phyloP scores from a whole-genome alignment of 2,113 vertebrate species.

The Charina bottae region DNA sequence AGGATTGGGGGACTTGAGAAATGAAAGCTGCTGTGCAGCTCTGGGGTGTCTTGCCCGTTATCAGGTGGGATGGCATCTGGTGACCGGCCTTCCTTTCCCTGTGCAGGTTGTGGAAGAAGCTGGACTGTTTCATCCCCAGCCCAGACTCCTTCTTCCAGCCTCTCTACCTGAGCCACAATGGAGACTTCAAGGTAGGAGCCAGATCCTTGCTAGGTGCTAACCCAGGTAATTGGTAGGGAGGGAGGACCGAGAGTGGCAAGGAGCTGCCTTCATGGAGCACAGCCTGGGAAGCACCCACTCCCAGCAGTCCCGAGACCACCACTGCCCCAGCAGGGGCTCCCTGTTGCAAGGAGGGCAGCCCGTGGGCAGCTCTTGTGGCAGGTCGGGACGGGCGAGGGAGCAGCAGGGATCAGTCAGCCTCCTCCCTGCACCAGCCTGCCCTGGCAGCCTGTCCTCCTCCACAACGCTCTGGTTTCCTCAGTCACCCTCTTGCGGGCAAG shows the following conservation, averaged over 20 bases:
- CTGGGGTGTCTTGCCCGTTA: not conserved
- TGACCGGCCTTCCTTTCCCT: not conserved
- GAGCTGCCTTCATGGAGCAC: not conserved
- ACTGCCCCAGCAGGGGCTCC: not conserved
- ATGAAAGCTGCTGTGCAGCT: not conserved
- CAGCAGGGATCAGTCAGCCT: not conserved
- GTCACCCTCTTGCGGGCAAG: not conserved
- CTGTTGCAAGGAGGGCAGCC: not conserved
- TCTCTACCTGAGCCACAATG: not conserved
- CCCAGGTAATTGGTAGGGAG: not conserved
- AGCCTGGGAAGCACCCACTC: too few species aligned
- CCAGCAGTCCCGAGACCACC: too few species aligned
- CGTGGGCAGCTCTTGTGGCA: not conserved
- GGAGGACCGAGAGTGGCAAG: not conserved
- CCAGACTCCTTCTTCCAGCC: constrained; percentile 4
- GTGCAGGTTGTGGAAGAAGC: not conserved
- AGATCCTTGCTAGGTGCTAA: not conserved
- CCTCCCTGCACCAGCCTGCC: not conserved
- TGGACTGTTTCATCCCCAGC: not conserved
- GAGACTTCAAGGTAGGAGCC: not conserved
- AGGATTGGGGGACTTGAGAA: not conserved
- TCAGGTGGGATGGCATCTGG: not conserved
- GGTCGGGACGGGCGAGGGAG: not conserved
- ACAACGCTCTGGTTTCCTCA: not conserved
- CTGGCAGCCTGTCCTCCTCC: not conserved